Percentiles rank a stretch among this genome's conserved stretches.
Evolutionary conservation across 2,888 invertebrate genomes (phyloP).

Genomic region (Dasypogon diadema): DNA sequence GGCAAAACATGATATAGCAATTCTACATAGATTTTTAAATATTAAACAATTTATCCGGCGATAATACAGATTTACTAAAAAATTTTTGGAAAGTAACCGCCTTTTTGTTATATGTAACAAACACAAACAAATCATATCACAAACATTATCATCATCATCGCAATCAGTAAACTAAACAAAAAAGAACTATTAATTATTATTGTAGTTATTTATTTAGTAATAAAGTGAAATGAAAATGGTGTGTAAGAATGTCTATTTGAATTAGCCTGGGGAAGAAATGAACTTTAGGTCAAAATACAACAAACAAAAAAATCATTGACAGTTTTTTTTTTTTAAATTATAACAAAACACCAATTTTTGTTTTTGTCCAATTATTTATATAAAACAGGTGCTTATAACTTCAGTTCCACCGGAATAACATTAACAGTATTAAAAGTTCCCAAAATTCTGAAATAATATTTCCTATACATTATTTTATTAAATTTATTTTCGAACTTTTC

Average conservation of each 20-base stretch:
- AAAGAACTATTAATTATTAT: slow-evolving; percentile 23
- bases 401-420: background rate
- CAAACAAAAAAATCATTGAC: background rate
- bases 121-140: slow-evolving; percentile 47
- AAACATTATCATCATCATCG: slow-evolving; percentile 45
- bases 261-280: slow-evolving; percentile 6
- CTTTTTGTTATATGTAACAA: background rate
- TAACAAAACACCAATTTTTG: too few species aligned
- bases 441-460: too few species aligned
- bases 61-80: background rate
- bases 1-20: too few species aligned
- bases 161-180: slow-evolving; percentile 50
- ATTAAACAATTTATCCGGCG: background rate
- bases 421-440: slow-evolving; percentile 24
- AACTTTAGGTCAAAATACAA: slow-evolving; percentile 24
- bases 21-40: too few species aligned
- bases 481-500: background rate
- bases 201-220: slow-evolving; percentile 32
- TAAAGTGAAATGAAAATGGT: slow-evolving; percentile 9
- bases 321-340: too few species aligned
- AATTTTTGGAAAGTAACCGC: background rate
- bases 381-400: too few species aligned
- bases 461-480: background rate
- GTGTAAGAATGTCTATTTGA: background rate
- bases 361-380: too few species aligned